Evolutionary conservation across 2,797 vertebrate species (phyloP).

Genomic region (Glossophaga mutica): DNA sequence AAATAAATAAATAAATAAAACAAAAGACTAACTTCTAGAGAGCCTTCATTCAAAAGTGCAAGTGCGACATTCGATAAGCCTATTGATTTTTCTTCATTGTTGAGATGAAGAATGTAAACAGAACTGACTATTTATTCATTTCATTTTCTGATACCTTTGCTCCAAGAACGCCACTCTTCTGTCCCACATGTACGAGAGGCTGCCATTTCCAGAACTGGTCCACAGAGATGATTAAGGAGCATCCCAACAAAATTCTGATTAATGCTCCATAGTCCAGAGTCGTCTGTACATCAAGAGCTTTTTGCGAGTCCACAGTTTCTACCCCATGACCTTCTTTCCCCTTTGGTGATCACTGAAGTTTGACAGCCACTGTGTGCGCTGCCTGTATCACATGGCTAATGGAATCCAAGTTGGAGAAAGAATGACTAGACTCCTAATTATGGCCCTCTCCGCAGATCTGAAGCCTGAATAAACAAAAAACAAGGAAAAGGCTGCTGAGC

Average conservation of each 20-base stretch:
- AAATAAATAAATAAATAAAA: neutral
- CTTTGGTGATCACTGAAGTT: slow-evolving; percentile 17
- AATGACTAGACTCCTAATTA: slow-evolving; percentile 55
- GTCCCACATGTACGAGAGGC: neutral
- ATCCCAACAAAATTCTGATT: slow-evolving; percentile 29
- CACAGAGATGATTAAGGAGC: neutral
- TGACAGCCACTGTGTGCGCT: slow-evolving; percentile 19
- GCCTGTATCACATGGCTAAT: slow-evolving; percentile 48
- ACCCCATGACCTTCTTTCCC: neutral
- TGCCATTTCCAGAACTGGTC: neutral
- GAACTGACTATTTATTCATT: slow-evolving; percentile 7
- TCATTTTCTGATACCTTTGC: slow-evolving; percentile 20
- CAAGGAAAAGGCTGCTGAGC: neutral
- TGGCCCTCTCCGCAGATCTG: neutral
- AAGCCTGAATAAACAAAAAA: neutral
- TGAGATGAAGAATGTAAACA: slow-evolving; percentile 18
- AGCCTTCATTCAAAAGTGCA: slow-evolving; percentile 29
- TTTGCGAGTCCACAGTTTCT: slow-evolving; percentile 9
- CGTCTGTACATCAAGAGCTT: neutral
- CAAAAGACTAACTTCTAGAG: neutral
- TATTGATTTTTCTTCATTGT: slow-evolving; percentile 50
- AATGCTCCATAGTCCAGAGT: neutral
- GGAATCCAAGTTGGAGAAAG: slow-evolving; percentile 21
- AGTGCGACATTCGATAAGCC: slow-evolving; percentile 12
- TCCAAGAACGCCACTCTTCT: neutral